A percentile compares a stretch with the other conserved stretches of the same genome.
Conservation (phyloP, 2,888 invertebrate species). For the Agrochola lota region DNA sequence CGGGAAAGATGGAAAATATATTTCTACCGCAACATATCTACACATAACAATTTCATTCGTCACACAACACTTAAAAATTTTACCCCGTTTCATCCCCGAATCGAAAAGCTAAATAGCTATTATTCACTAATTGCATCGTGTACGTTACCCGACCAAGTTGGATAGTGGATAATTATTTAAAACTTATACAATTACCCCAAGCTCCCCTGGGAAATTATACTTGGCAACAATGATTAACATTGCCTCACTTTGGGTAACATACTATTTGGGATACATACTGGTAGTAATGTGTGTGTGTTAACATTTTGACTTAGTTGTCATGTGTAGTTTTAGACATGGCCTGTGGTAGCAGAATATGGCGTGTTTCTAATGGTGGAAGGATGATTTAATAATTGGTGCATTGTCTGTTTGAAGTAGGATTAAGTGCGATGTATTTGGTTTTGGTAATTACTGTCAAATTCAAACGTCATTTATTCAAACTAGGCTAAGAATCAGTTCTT, state of each 20-base stretch:
- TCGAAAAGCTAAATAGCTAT: slow-evolving; percentile 34
- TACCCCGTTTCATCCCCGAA: slow-evolving; percentile 10
- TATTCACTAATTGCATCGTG: slow-evolving; percentile 52
- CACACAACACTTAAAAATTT: slow-evolving; percentile 24
- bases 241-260: slow-evolving; percentile 31
- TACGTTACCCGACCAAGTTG: slow-evolving; percentile 37
- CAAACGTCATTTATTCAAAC: background rate
- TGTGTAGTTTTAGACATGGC: background rate
- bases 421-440: too few relatives aligned
- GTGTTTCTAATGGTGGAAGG: background rate
- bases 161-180: slow-evolving; percentile 71
- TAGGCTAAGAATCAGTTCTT: background rate
- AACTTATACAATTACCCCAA: slow-evolving; percentile 68
- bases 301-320: slow-evolving; percentile 10
- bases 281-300: background rate
- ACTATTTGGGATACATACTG: slow-evolving; percentile 19
- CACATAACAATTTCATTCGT: background rate
- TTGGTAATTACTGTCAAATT: too few relatives aligned
- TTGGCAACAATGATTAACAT: slow-evolving; percentile 60
- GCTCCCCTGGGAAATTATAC: slow-evolving; percentile 71
- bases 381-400: background rate
- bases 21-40: background rate
- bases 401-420: background rate
- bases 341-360: background rate
- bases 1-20: background rate